Conservation (phyloP, 2,888 invertebrate species). For the Endomychus coccineus region DNA sequence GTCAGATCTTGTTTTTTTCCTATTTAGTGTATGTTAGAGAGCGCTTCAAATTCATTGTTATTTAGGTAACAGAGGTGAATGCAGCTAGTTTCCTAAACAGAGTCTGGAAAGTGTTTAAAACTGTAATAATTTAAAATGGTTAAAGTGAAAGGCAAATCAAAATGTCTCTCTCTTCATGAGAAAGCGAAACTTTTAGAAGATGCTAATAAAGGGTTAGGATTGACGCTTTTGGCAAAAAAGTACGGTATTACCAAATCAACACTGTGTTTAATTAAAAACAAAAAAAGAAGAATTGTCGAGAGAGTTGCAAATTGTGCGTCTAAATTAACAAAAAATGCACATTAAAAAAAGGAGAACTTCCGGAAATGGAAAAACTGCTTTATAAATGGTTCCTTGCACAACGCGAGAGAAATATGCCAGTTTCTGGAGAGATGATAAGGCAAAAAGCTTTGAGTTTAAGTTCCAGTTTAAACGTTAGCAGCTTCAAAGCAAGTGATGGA, state of each 20-base stretch:
- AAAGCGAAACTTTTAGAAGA: slow-evolving; percentile 7
- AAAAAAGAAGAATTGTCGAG: not conserved
- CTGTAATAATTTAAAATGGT: slow-evolving; percentile 5
- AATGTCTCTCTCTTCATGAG: slow-evolving; percentile 8
- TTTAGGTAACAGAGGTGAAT: too few relatives aligned
- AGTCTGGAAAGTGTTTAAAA: too few relatives aligned
- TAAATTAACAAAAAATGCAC: too few relatives aligned
- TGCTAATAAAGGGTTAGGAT: slow-evolving; percentile 1
- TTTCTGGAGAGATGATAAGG: slow-evolving; percentile 10
- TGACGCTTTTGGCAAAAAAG: slow-evolving; percentile 6
- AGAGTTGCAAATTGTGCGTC: slow-evolving; percentile 2
- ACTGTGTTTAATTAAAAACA: slow-evolving; percentile 6
- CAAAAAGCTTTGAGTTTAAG: slow-evolving; percentile 8
- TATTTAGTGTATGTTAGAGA: too few relatives aligned
- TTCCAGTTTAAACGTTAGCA: slow-evolving; percentile 2
- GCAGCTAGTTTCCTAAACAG: too few relatives aligned
- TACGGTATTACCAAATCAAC: slow-evolving; percentile 8
- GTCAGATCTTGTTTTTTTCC: slow-evolving; percentile 1
- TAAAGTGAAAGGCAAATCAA: slow-evolving; percentile 8
- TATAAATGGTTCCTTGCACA: slow-evolving; percentile 11
- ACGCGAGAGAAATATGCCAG: slow-evolving; percentile 9
- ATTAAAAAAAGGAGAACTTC: not conserved
- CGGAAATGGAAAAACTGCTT: slow-evolving; percentile 13
- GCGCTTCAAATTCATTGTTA: too few relatives aligned
- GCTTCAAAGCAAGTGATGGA: slow-evolving; percentile 11